These are phyloP conservation scores for Rhopalosiphum padi DNA, from an alignment of 1,140 invertebrate species.

Conservation along the genomic window DNA sequence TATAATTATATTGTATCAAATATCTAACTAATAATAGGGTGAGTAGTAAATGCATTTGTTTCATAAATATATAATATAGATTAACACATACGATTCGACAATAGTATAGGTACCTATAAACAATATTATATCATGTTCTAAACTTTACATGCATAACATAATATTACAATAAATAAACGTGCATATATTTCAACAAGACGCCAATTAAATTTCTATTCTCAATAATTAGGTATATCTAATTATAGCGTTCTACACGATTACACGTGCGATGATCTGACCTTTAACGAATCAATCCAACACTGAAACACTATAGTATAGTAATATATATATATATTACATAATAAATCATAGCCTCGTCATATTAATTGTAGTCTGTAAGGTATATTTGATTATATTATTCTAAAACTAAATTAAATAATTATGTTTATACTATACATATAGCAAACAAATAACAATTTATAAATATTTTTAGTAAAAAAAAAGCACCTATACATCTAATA, in stretches of 20 bases:
- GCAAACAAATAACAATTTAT: neutral
- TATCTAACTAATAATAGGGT: neutral
- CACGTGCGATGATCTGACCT: conserved; percentile 23
- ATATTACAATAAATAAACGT: neutral
- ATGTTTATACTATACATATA: neutral
- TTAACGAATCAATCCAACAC: neutral
- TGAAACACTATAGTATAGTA: neutral
- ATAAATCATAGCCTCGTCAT: neutral
- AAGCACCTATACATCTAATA: too few species aligned
- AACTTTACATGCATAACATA: neutral
- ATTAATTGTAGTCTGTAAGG: neutral
- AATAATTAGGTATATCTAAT: conserved; percentile 17
- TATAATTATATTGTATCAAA: neutral
- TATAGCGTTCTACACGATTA: neutral
- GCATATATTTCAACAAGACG: neutral
- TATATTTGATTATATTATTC: neutral
- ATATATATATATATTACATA: neutral
- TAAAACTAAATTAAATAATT: neutral
- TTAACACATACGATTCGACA: neutral
- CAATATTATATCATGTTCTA: neutral
- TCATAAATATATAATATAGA: neutral
- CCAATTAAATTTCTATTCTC: neutral
- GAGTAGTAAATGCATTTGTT: neutral
- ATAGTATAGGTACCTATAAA: neutral
- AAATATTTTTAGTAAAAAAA: neutral